Conservation (phyloP, 2,888 invertebrate species). For the Magallana nippona region DNA sequence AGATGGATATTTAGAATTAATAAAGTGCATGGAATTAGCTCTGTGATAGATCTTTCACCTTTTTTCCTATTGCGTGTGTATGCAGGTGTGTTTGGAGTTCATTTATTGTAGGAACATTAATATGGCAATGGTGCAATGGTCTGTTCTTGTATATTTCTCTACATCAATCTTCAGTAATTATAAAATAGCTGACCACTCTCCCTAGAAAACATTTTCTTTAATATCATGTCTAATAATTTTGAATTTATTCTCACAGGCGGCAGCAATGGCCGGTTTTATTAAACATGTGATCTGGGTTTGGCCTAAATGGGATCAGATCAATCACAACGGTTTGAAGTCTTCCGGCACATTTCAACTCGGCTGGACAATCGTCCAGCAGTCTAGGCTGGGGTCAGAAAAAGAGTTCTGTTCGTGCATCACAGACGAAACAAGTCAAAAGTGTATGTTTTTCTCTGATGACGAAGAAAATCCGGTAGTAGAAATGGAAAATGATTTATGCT, state of each 20-base stretch:
- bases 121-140: too few species aligned
- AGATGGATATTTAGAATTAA: too few species aligned
- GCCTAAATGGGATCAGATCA: constrained; percentile 32
- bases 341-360: not conserved
- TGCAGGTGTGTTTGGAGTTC: not conserved
- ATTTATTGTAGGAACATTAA: not conserved
- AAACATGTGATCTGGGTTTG: constrained; percentile 27
- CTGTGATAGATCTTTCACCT: too few species aligned
- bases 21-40: too few species aligned
- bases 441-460: not conserved
- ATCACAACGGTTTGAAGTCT: not conserved
- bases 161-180: too few species aligned
- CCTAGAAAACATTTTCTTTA: too few species aligned
- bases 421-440: not conserved
- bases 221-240: too few species aligned
- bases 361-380: not conserved
- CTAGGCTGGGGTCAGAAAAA: not conserved
- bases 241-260: not conserved
- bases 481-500: constrained; percentile 2
- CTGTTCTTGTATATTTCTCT: too few species aligned
- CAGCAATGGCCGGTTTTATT: constrained; percentile 2
- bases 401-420: not conserved
- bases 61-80: not conserved
- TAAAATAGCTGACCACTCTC: too few species aligned
- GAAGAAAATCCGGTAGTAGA: not conserved